Evolutionary conservation across 2,113 vertebrate species (phyloP).

Genomic region (western clawed frog (Xenopus tropicalis)): DNA sequence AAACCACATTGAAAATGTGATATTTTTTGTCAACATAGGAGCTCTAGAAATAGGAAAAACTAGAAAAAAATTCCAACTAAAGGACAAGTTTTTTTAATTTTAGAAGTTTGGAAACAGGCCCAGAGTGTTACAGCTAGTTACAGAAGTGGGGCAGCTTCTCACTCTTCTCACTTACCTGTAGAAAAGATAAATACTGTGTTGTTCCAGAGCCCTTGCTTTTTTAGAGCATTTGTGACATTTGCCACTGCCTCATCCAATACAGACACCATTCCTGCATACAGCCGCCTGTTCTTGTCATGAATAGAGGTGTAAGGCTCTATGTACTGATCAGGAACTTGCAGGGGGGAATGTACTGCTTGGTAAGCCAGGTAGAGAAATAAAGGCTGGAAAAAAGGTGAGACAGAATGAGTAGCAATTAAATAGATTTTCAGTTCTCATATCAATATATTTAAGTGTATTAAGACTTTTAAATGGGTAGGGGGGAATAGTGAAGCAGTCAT

Average conservation of each 20-base stretch:
- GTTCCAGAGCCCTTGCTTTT: constrained; percentile 76
- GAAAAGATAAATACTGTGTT: constrained; percentile 90
- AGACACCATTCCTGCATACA: constrained; percentile 89
- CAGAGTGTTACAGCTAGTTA: too few relatives aligned
- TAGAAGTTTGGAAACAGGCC: too few relatives aligned
- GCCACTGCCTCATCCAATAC: constrained; percentile 93
- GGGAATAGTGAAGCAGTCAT: too few relatives aligned
- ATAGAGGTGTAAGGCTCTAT: constrained; percentile 77
- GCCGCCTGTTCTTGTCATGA: constrained; percentile 66
- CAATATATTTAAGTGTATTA: too few relatives aligned
- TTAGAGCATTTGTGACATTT: constrained; percentile 81
- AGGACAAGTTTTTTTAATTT: too few relatives aligned
- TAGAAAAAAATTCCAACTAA: too few relatives aligned
- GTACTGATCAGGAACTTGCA: constrained; percentile 85
- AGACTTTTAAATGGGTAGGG: too few relatives aligned
- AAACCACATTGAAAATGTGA: too few relatives aligned
- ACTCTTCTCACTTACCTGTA: constrained; percentile 71
- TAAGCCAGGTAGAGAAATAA: constrained; percentile 91
- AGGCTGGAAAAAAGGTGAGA: constrained; percentile 66
- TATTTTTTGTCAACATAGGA: too few relatives aligned
- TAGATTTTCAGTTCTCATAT: constrained; percentile 28
- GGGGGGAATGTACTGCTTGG: constrained; percentile 85
- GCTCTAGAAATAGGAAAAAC: too few relatives aligned
- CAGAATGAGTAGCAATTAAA: neutral
- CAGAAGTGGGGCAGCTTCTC: too few relatives aligned